A percentile compares a stretch with the other conserved stretches of the same genome.
phyloP scores from a whole-genome alignment of 2,113 vertebrate genomes.

The Chaenocephalus aceratus region DNA sequence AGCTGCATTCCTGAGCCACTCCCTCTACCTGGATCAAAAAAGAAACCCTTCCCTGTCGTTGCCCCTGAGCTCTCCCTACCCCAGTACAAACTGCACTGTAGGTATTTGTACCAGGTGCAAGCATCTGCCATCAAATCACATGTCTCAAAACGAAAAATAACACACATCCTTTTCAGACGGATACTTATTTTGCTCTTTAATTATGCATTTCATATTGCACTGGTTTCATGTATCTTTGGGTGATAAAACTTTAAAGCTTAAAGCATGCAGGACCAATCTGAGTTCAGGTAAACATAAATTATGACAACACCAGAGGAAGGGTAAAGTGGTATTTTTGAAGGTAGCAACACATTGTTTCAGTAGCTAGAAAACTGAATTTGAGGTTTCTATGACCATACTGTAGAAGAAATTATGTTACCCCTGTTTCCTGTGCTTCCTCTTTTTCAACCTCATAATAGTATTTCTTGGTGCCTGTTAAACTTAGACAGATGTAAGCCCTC shows the following conservation, averaged over 20 bases:
- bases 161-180: slow-evolving; percentile 7
- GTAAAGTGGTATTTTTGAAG: slow-evolving; percentile 9
- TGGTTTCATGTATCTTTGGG: slow-evolving; percentile 5
- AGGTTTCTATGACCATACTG: slow-evolving; percentile 30
- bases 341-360: slow-evolving; percentile 39
- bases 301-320: not conserved
- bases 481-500: slow-evolving; percentile 34
- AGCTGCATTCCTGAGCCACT: slow-evolving; percentile 83
- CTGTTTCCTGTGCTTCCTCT: slow-evolving; percentile 37
- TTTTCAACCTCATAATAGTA: slow-evolving; percentile 51
- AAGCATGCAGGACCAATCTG: slow-evolving; percentile 9
- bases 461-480: slow-evolving; percentile 48
- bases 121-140: slow-evolving; percentile 31
- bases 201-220: slow-evolving; percentile 17
- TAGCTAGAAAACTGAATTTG: slow-evolving; percentile 33
- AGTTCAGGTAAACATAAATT: slow-evolving; percentile 26
- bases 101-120: slow-evolving; percentile 62
- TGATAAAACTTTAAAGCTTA: slow-evolving; percentile 20
- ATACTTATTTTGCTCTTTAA: slow-evolving; percentile 18
- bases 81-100: slow-evolving; percentile 38
- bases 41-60: slow-evolving; percentile 66
- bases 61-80: slow-evolving; percentile 61
- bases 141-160: slow-evolving; percentile 24
- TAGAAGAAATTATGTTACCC: slow-evolving; percentile 26
- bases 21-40: slow-evolving; percentile 78